These are phyloP conservation scores for Mus spicilegus DNA, from an alignment of 2,113 vertebrate species.

Conservation along the genomic window DNA sequence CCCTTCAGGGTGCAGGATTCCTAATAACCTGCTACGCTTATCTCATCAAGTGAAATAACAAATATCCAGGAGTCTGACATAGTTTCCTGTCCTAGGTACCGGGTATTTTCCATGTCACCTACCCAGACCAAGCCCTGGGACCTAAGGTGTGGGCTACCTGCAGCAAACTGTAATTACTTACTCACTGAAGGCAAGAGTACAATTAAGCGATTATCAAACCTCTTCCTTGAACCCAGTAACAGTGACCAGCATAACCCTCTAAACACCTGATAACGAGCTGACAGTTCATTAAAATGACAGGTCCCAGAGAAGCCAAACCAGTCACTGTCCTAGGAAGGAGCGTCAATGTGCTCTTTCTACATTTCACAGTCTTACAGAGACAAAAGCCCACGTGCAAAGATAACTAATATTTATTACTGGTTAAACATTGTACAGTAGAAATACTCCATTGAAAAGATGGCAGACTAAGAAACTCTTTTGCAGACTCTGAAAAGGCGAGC, in stretches of 20 bases:
- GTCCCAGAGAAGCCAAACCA: not conserved
- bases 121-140: constrained; percentile 1
- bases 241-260: not conserved
- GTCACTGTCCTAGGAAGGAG: not conserved
- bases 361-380: constrained; percentile 36
- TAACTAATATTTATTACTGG: not conserved
- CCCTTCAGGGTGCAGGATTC: not conserved
- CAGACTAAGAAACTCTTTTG: not conserved
- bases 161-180: constrained; percentile 11
- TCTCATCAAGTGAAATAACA: constrained; percentile 32
- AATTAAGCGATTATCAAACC: constrained; percentile 6
- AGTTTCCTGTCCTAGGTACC: not conserved
- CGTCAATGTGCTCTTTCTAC: not conserved
- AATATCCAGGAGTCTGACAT: not conserved
- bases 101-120: not conserved
- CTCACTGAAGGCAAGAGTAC: constrained; percentile 16
- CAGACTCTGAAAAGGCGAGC: not conserved
- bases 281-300: constrained; percentile 25
- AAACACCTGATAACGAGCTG: not conserved
- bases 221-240: not conserved
- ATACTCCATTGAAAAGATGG: not conserved
- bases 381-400: not conserved
- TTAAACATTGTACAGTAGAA: not conserved
- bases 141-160: not conserved
- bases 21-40: not conserved